Percentiles rank a stretch among this genome's conserved stretches.
phyloP scores from a whole-genome alignment of 2,113 vertebrate genomes.

The Macquaria ambigua region DNA sequence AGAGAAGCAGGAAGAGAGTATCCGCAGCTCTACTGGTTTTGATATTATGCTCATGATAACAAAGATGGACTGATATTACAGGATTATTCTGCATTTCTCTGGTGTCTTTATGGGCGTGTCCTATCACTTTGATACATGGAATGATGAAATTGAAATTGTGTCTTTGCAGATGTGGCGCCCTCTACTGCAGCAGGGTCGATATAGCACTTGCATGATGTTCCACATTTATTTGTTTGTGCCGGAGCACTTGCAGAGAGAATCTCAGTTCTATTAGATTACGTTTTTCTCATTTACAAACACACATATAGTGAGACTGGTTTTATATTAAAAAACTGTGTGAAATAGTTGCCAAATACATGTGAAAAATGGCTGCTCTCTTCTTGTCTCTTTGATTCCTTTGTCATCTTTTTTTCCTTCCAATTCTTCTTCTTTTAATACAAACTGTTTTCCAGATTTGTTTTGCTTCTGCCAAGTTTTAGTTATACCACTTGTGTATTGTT shows the following conservation, averaged over 20 bases:
- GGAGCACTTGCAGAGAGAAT: background rate
- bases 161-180: constrained; percentile 65
- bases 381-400: constrained; percentile 33
- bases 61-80: constrained; percentile 11
- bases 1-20: background rate
- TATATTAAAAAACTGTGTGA: constrained; percentile 2
- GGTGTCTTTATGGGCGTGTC: constrained; percentile 26
- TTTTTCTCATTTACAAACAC: background rate
- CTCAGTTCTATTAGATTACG: background rate
- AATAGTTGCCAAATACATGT: background rate
- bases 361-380: constrained; percentile 33
- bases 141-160: background rate
- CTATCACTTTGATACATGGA: background rate
- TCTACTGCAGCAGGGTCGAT: constrained; percentile 62
- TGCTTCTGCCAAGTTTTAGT: constrained; percentile 31
- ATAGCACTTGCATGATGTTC: constrained; percentile 17
- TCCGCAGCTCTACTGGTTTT: constrained; percentile 6
- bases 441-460: constrained; percentile 24
- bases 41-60: constrained; percentile 15
- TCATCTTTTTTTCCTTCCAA: constrained; percentile 3
- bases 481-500: constrained; percentile 70
- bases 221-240: background rate
- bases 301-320: background rate
- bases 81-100: constrained; percentile 6
- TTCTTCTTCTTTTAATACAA: background rate